Conservation (phyloP, 2,888 invertebrate species). For the Alentia gelatinosa region DNA sequence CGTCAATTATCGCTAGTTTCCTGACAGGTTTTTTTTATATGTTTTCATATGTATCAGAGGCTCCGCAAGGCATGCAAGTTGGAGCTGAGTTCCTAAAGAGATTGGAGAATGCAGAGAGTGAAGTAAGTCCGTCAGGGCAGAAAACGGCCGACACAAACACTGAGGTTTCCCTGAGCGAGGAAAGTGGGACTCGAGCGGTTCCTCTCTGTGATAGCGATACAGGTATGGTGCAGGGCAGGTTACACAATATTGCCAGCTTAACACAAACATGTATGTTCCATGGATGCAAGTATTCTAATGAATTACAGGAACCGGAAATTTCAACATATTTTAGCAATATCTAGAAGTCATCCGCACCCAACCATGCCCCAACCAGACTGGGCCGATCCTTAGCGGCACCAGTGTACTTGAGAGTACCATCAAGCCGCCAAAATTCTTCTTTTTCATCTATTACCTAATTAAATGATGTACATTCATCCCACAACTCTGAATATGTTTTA, state of each 20-base stretch:
- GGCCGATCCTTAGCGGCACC: too few relatives aligned
- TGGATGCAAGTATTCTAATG: neutral
- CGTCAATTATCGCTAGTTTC: neutral
- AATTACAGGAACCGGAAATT: neutral
- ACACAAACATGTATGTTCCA: neutral
- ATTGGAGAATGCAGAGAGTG: neutral
- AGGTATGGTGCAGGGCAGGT: neutral
- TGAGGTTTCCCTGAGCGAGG: neutral
- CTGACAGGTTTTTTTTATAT: neutral
- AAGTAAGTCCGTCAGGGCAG: neutral
- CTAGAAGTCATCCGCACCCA: neutral
- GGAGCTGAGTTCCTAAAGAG: neutral
- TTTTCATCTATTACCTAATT: too few relatives aligned
- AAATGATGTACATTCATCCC: too few relatives aligned
- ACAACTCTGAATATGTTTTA: too few relatives aligned
- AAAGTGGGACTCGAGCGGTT: neutral
- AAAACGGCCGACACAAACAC: neutral
- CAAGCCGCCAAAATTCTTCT: too few relatives aligned
- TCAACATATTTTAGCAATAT: neutral
- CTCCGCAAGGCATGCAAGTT: neutral
- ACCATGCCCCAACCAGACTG: too few relatives aligned
- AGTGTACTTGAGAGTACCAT: too few relatives aligned
- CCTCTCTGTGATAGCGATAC: neutral
- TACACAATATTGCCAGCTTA: neutral
- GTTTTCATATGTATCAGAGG: neutral